Evolutionary conservation across 2,113 vertebrate genomes (phyloP).

Genomic region (Neotoma lepida): DNA sequence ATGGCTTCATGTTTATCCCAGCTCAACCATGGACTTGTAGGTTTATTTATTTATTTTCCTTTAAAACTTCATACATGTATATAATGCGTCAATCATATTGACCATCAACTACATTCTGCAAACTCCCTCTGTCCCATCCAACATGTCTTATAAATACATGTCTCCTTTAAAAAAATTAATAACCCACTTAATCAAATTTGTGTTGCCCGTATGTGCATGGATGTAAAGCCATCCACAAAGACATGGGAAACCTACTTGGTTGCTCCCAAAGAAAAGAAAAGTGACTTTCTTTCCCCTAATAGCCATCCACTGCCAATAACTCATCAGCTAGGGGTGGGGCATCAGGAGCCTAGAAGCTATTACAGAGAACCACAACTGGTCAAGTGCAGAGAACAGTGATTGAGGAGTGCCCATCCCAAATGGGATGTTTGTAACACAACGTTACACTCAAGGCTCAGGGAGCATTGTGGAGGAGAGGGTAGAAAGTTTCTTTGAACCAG

Average conservation of each 20-base stretch:
- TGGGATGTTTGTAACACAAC: not conserved
- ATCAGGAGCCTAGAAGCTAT: not conserved
- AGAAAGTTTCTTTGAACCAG: not conserved
- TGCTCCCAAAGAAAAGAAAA: not conserved
- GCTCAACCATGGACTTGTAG: not conserved
- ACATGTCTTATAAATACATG: not conserved
- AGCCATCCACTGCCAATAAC: not conserved
- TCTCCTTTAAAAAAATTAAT: not conserved
- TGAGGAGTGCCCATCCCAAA: not conserved
- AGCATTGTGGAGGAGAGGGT: no score
- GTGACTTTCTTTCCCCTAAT: not conserved
- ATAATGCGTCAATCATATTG: not conserved
- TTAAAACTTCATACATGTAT: not conserved
- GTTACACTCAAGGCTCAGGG: not conserved
- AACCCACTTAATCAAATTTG: not conserved
- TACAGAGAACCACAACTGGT: not conserved
- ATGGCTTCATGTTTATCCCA: no score
- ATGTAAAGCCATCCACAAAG: not conserved
- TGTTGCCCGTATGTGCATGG: not conserved
- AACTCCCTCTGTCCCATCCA: not conserved
- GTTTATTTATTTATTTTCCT: not conserved
- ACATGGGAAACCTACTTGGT: not conserved
- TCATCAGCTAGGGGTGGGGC: not conserved
- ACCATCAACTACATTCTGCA: not conserved
- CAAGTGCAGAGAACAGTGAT: not conserved